Evolutionary conservation across 2,888 invertebrate genomes (phyloP), one percentile per base, ranked within the genome.

Genomic region (Agrochola lychnidis): DNA sequence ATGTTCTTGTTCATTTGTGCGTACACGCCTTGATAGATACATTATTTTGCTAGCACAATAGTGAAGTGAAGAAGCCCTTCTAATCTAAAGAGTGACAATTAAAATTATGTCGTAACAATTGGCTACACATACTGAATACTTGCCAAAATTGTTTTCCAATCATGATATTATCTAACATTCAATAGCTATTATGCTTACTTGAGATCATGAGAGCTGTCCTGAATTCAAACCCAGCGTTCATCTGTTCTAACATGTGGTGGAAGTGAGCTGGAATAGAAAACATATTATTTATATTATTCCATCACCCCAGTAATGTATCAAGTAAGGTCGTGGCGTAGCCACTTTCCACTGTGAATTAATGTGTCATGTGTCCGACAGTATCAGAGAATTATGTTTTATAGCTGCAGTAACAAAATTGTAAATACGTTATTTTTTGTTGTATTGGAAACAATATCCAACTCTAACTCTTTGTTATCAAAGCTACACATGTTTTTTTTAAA

Each of bases 161-260:
- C 66, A 59, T 1, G 0, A 25, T 36, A 77, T 62, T 74, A 56
- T 45, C n/a, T 56, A 62, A 63, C 12, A 66, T 59, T 51, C 22
- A 71, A 68, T 62, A 71, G 1, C 14, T 45, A n/a, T 45, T 9
- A 67, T 45, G 97, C 97, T 97, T 96, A 98, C 98, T 97, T 85
- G 98, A 98, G 83, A 98, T 97, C 83, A 98, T 94, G 40, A 98
- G 90, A 12, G 98, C 98, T 56, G 97, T 97, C 90, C 97, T 97
- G 63, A 98, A 96, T 76, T 97, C 97, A 93, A 98, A 97, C 63
- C 98, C 99, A 87, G 97, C 95, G 88, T 97, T 97, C 48, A 99
- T 96, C 90, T 98, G 97, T 93, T 99, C 99, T 85, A 98, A 97
- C 94, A 99, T 97, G 90, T 99, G 99, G 96, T 99, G 99, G 90